These are phyloP conservation scores for Diuraphis noxia DNA, from an alignment of 1,140 invertebrate genomes.

Conservation along the genomic window DNA sequence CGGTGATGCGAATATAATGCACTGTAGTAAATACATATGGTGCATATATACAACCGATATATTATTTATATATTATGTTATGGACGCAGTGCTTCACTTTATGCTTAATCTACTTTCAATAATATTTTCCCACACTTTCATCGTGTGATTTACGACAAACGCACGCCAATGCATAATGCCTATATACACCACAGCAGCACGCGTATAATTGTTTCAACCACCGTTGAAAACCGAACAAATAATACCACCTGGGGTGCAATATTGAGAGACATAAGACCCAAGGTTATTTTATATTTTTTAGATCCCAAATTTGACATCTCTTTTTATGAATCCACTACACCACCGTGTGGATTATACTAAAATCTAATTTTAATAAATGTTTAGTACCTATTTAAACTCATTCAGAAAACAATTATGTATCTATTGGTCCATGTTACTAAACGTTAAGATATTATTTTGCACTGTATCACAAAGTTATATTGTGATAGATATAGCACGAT, in stretches of 20 bases:
- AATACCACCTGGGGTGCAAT: neutral
- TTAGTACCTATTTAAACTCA: neutral
- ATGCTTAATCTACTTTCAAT: constrained; percentile 24
- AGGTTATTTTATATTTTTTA: neutral
- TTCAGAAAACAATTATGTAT: neutral
- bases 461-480: neutral
- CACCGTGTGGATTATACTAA: neutral
- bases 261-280: neutral
- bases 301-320: neutral
- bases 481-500: neutral
- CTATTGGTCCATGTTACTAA: neutral
- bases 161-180: neutral
- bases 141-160: constrained; percentile 40
- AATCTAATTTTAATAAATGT: neutral
- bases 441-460: neutral
- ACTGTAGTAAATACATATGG: neutral
- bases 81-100: neutral
- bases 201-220: neutral
- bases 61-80: neutral
- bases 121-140: constrained; percentile 47
- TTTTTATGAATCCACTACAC: neutral
- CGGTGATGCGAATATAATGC: neutral
- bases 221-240: neutral
- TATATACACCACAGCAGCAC: neutral
- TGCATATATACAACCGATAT: neutral